A percentile compares a stretch with the other conserved stretches of the same genome.
These are phyloP conservation scores for Lipophrys pholis DNA, from an alignment of 2,113 vertebrate genomes.

Conservation along the genomic window DNA sequence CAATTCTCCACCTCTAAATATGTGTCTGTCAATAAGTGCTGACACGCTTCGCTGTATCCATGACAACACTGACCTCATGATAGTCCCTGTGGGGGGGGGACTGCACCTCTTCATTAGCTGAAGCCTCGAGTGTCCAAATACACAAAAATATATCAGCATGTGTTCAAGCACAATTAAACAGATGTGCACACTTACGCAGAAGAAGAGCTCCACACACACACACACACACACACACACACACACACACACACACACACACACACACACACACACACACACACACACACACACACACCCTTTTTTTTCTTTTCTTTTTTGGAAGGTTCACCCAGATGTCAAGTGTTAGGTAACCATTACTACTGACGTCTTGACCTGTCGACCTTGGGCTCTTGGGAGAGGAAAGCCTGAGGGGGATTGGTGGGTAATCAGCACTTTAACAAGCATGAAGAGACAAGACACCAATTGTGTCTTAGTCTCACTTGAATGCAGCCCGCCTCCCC, in stretches of 20 bases:
- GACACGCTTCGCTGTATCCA: constrained; percentile 56
- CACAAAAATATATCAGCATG: constrained; percentile 9
- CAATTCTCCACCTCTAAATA: constrained; percentile 44
- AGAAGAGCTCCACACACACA: constrained; percentile 9
- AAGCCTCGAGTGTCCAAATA: neutral
- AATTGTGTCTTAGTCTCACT: constrained; percentile 28
- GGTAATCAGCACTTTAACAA: constrained; percentile 41
- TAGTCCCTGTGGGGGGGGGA: constrained; percentile 45
- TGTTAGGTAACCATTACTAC: constrained; percentile 77
- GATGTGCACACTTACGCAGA: constrained; percentile 4
- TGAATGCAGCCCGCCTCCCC: constrained; percentile 7
- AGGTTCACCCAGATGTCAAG: constrained; percentile 67
- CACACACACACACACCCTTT: no score
- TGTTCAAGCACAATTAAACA: constrained; percentile 26
- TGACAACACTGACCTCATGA: constrained; percentile 67
- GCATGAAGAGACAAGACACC: constrained; percentile 30
- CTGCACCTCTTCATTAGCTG: constrained; percentile 33
- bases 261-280: neutral
- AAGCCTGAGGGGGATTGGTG: constrained; percentile 47
- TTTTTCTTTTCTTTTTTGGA: neutral
- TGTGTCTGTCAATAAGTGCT: constrained; percentile 59
- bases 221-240: neutral
- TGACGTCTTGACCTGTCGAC: constrained; percentile 74
- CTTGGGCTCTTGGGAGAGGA: constrained; percentile 52
- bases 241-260: neutral